Conservation (phyloP, 2,888 invertebrate species). For the Lacanobia oleracea region DNA sequence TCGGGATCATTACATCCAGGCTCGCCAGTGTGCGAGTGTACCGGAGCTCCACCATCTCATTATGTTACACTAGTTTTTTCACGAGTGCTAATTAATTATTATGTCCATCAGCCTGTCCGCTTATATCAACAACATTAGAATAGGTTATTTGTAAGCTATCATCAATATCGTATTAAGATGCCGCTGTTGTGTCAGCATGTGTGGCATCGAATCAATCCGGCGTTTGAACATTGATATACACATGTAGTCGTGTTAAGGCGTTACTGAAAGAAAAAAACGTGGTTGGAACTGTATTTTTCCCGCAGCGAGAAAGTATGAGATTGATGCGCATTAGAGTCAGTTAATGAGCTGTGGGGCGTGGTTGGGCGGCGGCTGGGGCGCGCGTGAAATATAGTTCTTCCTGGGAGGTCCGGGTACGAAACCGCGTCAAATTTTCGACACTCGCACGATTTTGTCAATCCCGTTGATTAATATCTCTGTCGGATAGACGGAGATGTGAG, state of each 20-base stretch:
- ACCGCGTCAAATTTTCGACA: conserved; percentile 88
- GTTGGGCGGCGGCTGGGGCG: conserved; percentile 79
- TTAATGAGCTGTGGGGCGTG: conserved; percentile 87
- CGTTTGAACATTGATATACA: conserved; percentile 53
- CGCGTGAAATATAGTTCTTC: conserved; percentile 87
- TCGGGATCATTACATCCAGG: conserved; percentile 71
- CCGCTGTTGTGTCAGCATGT: conserved; percentile 61
- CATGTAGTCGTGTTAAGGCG: conserved; percentile 56
- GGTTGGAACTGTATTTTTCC: conserved; percentile 64
- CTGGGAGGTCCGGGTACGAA: conserved; percentile 86
- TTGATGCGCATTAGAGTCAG: conserved; percentile 86
- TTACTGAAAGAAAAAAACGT: conserved; percentile 63
- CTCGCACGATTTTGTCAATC: conserved; percentile 89
- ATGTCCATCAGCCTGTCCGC: conserved; percentile 68
- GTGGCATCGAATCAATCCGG: conserved; percentile 54
- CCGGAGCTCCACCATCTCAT: conserved; percentile 55
- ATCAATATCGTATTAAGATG: conserved; percentile 66
- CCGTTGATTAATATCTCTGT: conserved; percentile 85
- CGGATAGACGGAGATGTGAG: conserved; percentile 78
- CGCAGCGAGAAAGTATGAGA: conserved; percentile 77
- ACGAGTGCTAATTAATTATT: conserved; percentile 68
- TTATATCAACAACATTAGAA: conserved; percentile 70
- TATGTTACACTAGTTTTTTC: conserved; percentile 65
- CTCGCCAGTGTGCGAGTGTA: conserved; percentile 37
- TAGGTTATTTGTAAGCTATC: conserved; percentile 65